Conservation (phyloP, 2,113 vertebrate genomes). For the Silurus asotus region DNA sequence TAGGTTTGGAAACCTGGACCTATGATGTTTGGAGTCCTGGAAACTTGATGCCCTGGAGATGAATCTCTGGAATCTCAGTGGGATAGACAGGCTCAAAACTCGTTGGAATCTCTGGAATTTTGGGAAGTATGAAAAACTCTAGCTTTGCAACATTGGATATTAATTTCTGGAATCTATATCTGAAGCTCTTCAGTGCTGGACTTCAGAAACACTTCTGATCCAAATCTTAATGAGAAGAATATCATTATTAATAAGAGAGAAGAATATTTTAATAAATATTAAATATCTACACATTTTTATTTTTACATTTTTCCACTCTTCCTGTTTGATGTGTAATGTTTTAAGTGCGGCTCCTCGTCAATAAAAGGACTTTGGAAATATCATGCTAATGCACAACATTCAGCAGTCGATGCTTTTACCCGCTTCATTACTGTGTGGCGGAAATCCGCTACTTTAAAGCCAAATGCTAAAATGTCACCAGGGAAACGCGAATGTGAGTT, state of each 20-base stretch:
- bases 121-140: background rate
- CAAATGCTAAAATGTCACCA: background rate
- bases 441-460: background rate
- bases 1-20: background rate
- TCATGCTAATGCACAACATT: slow-evolving; percentile 13
- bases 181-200: no score
- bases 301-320: background rate
- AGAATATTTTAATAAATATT: background rate
- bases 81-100: no score
- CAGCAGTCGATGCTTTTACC: background rate
- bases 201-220: background rate
- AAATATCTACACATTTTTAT: background rate
- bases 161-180: no score
- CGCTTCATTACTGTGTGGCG: background rate
- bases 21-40: background rate
- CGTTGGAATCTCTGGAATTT: background rate
- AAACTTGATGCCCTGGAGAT: background rate
- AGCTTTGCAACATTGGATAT: no score
- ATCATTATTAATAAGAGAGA: background rate
- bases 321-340: slow-evolving; percentile 5
- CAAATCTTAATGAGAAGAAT: background rate
- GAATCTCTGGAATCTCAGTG: background rate
- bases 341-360: background rate
- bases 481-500: background rate
- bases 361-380: background rate